Evolutionary conservation across 2,888 invertebrate genomes (phyloP).

Genomic region (Colostygia pectinataria): DNA sequence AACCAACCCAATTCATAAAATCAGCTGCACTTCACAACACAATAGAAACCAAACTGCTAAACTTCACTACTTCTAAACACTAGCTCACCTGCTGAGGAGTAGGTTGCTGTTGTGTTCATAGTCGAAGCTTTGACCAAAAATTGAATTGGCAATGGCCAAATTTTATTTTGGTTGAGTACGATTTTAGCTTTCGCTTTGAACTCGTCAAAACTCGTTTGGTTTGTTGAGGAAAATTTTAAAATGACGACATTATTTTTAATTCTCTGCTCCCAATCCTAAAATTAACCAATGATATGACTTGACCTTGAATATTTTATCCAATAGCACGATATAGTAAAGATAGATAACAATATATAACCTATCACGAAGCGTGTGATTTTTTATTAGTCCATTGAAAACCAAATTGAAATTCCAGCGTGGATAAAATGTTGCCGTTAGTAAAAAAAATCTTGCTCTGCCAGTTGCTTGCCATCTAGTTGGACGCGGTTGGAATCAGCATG

Average conservation of each 20-base stretch:
- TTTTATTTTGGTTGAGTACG: conserved; percentile 16
- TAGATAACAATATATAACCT: not conserved
- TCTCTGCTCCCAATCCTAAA: not conserved
- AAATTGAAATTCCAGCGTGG: conserved; percentile 10
- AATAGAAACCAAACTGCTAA: conserved; percentile 1
- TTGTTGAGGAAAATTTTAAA: conserved; percentile 26
- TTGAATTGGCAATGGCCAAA: conserved; percentile 23
- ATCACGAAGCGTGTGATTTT: not conserved
- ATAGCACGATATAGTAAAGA: not conserved
- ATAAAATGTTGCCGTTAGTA: conserved; percentile 8
- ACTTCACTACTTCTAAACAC: conserved; percentile 10
- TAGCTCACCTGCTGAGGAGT: conserved; percentile 41
- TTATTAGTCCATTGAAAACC: not conserved
- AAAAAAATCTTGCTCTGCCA: not conserved
- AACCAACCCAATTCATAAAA: conserved; percentile 9
- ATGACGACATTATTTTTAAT: conserved; percentile 11
- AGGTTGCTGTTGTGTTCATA: conserved; percentile 48
- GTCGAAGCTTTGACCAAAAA: conserved; percentile 25
- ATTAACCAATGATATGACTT: not conserved
- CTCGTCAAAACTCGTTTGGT: conserved; percentile 35
- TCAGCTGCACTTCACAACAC: conserved; percentile 29
- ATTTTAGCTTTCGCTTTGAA: conserved; percentile 13
- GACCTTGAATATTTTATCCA: not conserved
- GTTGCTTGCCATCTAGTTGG: too few relatives aligned
- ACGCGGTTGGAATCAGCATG: too few relatives aligned